Conservation (phyloP, 2,797 vertebrate species). For the Lophotriccus pileatus region DNA sequence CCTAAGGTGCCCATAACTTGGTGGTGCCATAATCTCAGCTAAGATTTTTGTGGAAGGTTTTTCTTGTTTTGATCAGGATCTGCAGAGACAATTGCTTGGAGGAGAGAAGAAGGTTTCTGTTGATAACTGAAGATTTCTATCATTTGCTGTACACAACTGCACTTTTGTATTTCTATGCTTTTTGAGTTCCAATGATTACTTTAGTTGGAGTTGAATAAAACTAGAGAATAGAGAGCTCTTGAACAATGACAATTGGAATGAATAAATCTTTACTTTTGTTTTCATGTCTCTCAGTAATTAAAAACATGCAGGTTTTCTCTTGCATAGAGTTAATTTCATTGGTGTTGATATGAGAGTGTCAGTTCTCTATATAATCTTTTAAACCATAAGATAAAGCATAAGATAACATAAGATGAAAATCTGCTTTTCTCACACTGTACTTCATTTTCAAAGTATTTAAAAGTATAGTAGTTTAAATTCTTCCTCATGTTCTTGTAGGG, state of each 20-base stretch:
- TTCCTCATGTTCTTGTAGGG: constrained; percentile 69
- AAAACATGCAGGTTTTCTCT: not conserved
- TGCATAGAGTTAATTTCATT: not conserved
- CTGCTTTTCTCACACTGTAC: not conserved
- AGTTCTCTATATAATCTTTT: not conserved
- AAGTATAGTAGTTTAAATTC: not conserved
- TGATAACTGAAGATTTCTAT: not conserved
- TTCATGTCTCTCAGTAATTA: not conserved
- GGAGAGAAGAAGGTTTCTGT: not conserved
- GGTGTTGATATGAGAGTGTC: not conserved
- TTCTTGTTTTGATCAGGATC: not conserved
- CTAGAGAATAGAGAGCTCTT: not conserved
- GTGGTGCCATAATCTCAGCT: not conserved
- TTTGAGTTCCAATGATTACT: not conserved
- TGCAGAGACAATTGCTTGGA: not conserved
- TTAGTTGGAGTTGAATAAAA: not conserved
- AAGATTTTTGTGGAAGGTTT: not conserved
- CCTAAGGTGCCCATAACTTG: not conserved
- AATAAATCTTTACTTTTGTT: not conserved
- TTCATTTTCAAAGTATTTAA: not conserved
- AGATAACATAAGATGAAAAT: not conserved
- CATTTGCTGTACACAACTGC: not conserved
- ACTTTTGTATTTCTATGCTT: not conserved
- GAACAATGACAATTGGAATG: not conserved
- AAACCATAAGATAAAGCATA: not conserved